Conservation (phyloP, 2,888 invertebrate species). For the Aphidius colemani region DNA sequence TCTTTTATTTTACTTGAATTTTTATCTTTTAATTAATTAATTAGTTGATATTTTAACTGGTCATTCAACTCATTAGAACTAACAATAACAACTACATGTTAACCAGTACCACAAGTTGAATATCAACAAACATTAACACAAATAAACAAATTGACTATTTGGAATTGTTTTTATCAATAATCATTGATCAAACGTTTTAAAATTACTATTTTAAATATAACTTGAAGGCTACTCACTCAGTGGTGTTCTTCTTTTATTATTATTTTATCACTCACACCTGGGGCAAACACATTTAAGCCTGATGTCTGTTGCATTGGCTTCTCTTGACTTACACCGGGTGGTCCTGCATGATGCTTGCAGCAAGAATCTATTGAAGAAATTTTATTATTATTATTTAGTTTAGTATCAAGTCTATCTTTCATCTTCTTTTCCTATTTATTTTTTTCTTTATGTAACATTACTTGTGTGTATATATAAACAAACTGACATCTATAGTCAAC, state of each 20-base stretch:
- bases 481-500: constrained; percentile 38
- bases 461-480: background rate
- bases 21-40: background rate
- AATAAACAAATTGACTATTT: constrained; percentile 35
- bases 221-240: constrained; percentile 7
- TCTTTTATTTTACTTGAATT: constrained; percentile 4
- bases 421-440: constrained; percentile 40
- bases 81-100: no score
- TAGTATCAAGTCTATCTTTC: constrained; percentile 52
- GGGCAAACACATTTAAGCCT: background rate
- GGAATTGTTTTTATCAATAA: constrained; percentile 51
- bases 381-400: constrained; percentile 55
- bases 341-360: constrained; percentile 49
- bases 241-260: background rate
- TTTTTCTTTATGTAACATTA: no score
- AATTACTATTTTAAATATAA: constrained; percentile 58
- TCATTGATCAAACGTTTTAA: constrained; percentile 29
- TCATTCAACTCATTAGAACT: no score
- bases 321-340: constrained; percentile 53
- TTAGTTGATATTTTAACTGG: no score
- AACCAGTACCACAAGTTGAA: constrained; percentile 16
- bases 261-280: constrained; percentile 2
- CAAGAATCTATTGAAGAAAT: constrained; percentile 22
- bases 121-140: constrained; percentile 18
- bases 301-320: background rate